These are phyloP conservation scores for Ctenopoma multispine DNA, from an alignment of 2,797 vertebrate species.

Conservation along the genomic window DNA sequence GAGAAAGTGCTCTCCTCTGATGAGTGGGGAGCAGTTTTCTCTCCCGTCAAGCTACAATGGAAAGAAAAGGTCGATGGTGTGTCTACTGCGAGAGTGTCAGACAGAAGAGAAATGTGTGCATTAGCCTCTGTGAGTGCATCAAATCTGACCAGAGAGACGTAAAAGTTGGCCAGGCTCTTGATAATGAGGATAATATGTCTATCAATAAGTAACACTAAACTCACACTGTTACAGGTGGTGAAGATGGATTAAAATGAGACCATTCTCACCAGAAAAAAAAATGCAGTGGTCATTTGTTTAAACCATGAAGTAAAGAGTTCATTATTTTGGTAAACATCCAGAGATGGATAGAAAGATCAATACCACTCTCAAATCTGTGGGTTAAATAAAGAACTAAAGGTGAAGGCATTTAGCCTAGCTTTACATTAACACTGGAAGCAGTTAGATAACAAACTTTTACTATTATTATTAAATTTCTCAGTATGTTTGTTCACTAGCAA, in stretches of 20 bases:
- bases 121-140: conserved; percentile 29
- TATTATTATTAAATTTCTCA: too few species aligned
- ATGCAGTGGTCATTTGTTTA: neutral
- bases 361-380: neutral
- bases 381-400: neutral
- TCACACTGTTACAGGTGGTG: neutral
- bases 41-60: conserved; percentile 60
- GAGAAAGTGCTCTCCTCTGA: conserved; percentile 63
- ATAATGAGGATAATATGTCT: conserved; percentile 33
- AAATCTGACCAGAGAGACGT: conserved; percentile 18
- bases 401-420: neutral
- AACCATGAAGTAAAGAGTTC: neutral
- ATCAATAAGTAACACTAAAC: conserved; percentile 8
- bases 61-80: conserved; percentile 49
- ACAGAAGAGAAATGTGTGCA: conserved; percentile 43
- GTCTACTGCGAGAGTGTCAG: conserved; percentile 40
- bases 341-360: neutral
- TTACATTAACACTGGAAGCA: neutral
- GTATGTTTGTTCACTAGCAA: too few species aligned
- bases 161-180: conserved; percentile 1
- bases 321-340: neutral
- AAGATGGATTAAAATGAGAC: neutral
- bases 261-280: neutral
- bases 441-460: neutral
- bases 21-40: conserved; percentile 61